Percentiles rank a stretch among this genome's conserved stretches.
phyloP scores from a whole-genome alignment of 1,140 invertebrate species.

The Carposina sasakii region DNA sequence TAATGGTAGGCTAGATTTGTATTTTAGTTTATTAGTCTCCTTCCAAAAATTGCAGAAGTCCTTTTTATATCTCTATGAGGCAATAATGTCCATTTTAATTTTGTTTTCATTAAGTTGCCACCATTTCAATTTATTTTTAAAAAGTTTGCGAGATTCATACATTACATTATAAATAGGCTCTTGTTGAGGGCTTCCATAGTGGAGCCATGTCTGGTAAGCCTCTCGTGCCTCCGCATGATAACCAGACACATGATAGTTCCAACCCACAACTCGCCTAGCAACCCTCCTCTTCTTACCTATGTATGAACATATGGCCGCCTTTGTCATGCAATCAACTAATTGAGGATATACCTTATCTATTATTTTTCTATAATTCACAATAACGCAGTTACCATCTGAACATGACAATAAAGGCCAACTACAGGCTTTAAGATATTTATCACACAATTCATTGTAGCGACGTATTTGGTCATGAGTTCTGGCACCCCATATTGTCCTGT shows the following conservation, averaged over 20 bases:
- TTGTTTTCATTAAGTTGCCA: not conserved
- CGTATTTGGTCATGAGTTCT: not conserved
- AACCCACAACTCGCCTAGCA: not conserved
- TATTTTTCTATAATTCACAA: not conserved
- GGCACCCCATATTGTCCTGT: not conserved
- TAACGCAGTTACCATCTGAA: not conserved
- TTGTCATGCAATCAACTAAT: not conserved
- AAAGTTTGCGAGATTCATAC: not conserved
- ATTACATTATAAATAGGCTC: not conserved
- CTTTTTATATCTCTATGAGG: not conserved
- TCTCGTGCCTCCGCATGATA: not conserved
- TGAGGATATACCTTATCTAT: not conserved
- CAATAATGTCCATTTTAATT: slow-evolving; percentile 1
- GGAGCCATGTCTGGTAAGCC: not conserved
- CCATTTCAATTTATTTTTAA: slow-evolving; percentile 4
- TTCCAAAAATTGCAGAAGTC: not conserved
- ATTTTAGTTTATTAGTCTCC: not conserved
- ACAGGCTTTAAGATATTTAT: not conserved
- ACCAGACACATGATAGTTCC: not conserved
- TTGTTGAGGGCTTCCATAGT: not conserved
- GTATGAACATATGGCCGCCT: not conserved
- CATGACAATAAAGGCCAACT: not conserved
- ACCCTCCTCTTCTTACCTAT: not conserved
- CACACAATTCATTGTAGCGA: not conserved
- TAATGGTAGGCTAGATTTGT: not conserved